Evolutionary conservation across 2,797 vertebrate genomes (phyloP), one percentile per base, ranked within the genome.

Genomic region (Epinephelus coioides): DNA sequence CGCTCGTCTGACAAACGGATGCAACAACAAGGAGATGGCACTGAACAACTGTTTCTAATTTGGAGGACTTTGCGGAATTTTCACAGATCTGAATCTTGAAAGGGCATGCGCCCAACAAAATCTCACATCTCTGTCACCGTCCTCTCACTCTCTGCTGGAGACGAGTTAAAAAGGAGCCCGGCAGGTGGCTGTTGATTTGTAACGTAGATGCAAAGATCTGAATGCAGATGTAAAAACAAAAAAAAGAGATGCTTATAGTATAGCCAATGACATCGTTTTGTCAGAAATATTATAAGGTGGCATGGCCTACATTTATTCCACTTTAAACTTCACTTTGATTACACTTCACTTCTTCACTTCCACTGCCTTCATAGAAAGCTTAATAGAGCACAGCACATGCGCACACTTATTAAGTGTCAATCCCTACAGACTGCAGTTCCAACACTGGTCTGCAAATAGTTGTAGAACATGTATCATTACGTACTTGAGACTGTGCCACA

Each of bases 401-500:
- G 60, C 64, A 53, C 9, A 1, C 83, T 85, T 65, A 57, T 73
- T 79, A 80, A 86, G 59, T 21, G 78, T 73, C 84, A 71, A 43
- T 82, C 83, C 79, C 76, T 5, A 3, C 75, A 72, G 82, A 81
- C 77, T 44, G 55, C 69, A 59, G 40, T 70, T 86, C 80, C 49
- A 73, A 79, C 69, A 54, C 5, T 44, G 84, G 69, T 69, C 82
- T 83, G 76, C 81, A 87, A 85, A 88, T 88, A 91, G 79, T 85
- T 79, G 76, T 71, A 80, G 80, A 91, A 79, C 86, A 82, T 84
- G 82, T 86, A 89, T 91, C 88, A 88, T 91, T 88, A 90, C 76
- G 60, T 79, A 59, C 71, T 79, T 59, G 86, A 71, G 90, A 89
- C 86, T 67, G 86, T 83, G 89, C 82, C 87, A 80, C 85, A 87